A percentile compares a stretch with the other conserved stretches of the same genome.
Conservation (phyloP, 2,113 vertebrate genomes). For the Psilopsiagon aymara region DNA sequence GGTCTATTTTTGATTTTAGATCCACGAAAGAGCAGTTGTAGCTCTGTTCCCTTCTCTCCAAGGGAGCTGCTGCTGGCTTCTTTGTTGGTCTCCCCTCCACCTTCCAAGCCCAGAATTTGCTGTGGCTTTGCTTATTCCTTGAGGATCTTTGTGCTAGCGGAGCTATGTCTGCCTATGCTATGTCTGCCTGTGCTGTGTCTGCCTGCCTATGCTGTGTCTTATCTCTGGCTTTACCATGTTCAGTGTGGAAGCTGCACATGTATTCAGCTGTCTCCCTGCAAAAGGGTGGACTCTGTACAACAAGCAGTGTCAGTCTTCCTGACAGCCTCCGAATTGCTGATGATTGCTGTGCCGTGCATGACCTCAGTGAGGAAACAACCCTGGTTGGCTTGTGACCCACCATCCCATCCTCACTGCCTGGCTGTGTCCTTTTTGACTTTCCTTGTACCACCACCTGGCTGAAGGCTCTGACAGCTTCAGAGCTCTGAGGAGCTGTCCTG, state of each 20-base stretch:
- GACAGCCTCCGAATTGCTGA: neutral
- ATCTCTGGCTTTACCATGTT: neutral
- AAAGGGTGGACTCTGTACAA: neutral
- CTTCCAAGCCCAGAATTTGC: neutral
- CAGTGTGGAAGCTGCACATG: neutral
- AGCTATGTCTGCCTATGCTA: neutral
- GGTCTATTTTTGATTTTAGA: neutral
- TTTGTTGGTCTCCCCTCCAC: neutral
- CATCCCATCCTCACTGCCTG: neutral
- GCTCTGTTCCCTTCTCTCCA: neutral
- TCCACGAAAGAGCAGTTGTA: neutral
- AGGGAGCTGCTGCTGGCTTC: neutral
- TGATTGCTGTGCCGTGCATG: neutral
- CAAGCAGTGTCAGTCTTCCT: neutral
- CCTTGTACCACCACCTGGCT: neutral
- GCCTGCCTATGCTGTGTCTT: neutral
- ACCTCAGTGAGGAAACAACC: neutral
- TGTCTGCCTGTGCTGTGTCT: neutral
- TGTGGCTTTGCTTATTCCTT: neutral
- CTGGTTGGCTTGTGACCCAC: rapidly evolving
- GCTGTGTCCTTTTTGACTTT: neutral
- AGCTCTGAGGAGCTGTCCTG: neutral
- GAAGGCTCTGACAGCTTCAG: neutral
- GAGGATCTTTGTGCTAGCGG: neutral
- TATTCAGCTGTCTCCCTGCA: no score